These are phyloP conservation scores for Rhagonycha fulva DNA, from an alignment of 2,888 invertebrate genomes.

Conservation along the genomic window DNA sequence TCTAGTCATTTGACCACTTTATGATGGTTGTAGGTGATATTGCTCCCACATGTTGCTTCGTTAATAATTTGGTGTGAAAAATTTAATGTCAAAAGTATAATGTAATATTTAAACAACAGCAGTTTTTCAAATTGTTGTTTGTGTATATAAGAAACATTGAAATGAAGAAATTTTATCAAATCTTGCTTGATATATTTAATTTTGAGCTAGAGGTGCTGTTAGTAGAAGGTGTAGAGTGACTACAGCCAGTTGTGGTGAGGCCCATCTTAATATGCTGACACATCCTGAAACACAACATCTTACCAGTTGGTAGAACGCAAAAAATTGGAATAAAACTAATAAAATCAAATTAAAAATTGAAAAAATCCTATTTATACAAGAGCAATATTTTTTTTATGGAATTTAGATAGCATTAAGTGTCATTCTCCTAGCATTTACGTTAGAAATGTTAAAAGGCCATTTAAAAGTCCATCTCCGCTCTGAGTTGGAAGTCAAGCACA, in stretches of 20 bases:
- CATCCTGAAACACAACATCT: constrained; percentile 51
- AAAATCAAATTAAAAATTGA: constrained; percentile 2
- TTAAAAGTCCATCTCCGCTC: constrained; percentile 53
- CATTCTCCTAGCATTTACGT: constrained; percentile 45
- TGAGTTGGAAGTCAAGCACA: constrained; percentile 45
- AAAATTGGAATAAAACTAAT: constrained; percentile 6
- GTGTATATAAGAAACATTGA: constrained; percentile 2
- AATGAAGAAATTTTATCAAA: constrained; percentile 31
- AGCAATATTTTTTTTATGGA: constrained; percentile 20
- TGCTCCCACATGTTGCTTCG: constrained; percentile 32
- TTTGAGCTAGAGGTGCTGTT: constrained; percentile 47
- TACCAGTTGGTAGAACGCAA: constrained; percentile 2
- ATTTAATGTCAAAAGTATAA: neutral
- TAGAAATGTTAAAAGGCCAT: constrained; percentile 46
- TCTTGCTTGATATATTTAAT: constrained; percentile 39
- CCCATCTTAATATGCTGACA: constrained; percentile 51
- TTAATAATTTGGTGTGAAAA: constrained; percentile 29
- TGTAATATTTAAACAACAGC: constrained; percentile 8
- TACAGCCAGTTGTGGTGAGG: constrained; percentile 50
- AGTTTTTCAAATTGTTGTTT: constrained; percentile 1
- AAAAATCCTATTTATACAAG: constrained; percentile 16
- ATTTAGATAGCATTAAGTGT: constrained; percentile 35
- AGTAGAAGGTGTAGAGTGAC: constrained; percentile 52
- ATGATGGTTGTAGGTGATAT: constrained; percentile 11
- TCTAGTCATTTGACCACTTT: constrained; percentile 18